Evolutionary conservation across 2,888 invertebrate species (phyloP).

Genomic region (Acleris cristana): DNA sequence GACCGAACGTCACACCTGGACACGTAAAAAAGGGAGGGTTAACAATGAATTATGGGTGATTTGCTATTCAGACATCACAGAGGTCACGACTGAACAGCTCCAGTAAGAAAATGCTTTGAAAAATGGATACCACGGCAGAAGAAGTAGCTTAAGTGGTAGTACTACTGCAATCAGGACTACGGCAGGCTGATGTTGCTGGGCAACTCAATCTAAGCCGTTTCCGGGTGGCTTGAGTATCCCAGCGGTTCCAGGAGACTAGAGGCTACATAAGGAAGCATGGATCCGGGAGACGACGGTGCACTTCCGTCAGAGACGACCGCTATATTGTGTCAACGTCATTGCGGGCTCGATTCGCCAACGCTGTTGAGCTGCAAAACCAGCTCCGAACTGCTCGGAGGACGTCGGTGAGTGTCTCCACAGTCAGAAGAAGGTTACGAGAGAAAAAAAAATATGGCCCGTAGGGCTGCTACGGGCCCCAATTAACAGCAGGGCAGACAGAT

Average conservation of each 20-base stretch:
- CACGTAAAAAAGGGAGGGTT: too few relatives aligned
- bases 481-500: conserved; percentile 35
- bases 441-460: not conserved
- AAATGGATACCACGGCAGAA: conserved; percentile 30
- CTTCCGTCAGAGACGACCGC: conserved; percentile 15
- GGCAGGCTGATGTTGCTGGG: conserved; percentile 40
- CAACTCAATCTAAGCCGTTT: too few relatives aligned
- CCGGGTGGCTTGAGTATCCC: too few relatives aligned
- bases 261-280: conserved; percentile 33
- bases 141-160: conserved; percentile 10
- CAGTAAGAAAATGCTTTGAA: conserved; percentile 7
- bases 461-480: conserved; percentile 7
- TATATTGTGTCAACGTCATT: conserved; percentile 29
- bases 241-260: too few relatives aligned
- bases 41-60: too few relatives aligned
- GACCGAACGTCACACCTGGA: too few relatives aligned
- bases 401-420: conserved; percentile 30
- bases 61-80: not conserved
- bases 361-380: too few relatives aligned
- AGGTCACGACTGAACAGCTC: not conserved
- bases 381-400: conserved; percentile 18
- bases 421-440: conserved; percentile 24
- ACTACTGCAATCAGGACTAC: conserved; percentile 38
- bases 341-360: conserved; percentile 37
- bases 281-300: conserved; percentile 23